phyloP scores from a whole-genome alignment of 2,888 invertebrate genomes.

The Phoenoteleia sp. region DNA sequence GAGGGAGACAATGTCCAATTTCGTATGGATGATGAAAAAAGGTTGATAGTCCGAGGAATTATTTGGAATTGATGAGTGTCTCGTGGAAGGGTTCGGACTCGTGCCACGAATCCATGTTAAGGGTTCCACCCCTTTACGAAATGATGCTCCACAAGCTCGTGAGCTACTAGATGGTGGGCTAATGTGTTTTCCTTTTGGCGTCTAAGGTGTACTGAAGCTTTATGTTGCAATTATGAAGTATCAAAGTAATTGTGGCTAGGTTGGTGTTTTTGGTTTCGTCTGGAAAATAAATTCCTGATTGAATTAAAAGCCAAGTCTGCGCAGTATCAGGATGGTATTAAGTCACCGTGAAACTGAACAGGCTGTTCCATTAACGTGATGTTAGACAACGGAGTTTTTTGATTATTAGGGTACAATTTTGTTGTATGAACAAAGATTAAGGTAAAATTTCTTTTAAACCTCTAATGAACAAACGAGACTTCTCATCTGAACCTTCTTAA shows the following conservation, averaged over 20 bases:
- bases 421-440: no score
- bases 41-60: conserved; percentile 44
- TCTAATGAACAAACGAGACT: no score
- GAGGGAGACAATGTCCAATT: conserved; percentile 51
- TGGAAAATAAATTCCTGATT: conserved; percentile 44
- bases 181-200: conserved; percentile 4
- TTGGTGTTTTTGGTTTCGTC: not conserved
- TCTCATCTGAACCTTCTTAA: no score
- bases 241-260: conserved; percentile 38
- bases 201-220: not conserved
- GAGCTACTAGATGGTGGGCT: not conserved
- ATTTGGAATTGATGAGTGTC: conserved; percentile 70
- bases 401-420: no score
- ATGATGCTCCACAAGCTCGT: conserved; percentile 30
- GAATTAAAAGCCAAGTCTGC: conserved; percentile 34
- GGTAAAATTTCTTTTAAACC: no score
- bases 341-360: conserved; percentile 78
- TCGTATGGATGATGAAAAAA: conserved; percentile 63
- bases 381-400: no score
- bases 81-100: conserved; percentile 61
- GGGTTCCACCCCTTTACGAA: conserved; percentile 64
- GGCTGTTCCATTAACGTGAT: conserved; percentile 62
- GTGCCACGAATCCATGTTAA: conserved; percentile 46
- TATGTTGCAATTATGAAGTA: not conserved
- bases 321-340: not conserved